Base-by-base conservation (phyloP, 92 coral and sea anemone species). In the Porites lobata region DNA sequence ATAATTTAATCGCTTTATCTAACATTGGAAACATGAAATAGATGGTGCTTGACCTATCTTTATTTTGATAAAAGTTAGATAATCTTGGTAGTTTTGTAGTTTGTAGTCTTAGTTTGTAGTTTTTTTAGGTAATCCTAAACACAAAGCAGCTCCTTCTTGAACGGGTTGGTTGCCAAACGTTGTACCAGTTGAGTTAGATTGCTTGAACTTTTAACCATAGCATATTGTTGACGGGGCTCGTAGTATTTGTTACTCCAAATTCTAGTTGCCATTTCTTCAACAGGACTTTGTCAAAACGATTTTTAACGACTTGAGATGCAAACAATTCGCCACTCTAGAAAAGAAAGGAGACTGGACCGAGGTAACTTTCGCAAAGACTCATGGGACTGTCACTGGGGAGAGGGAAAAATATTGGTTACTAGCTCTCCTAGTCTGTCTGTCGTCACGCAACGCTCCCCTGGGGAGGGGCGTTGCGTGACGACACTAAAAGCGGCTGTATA, bases 61-160 rank as follows among this genome's bases (percentile, higher is more conserved):
- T n/a, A 69, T 43, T 82, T 82, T 59, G 54, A 70, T 38, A 71
- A 56, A 29, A 7, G 80, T 6, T 63, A 2, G 50, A 4, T 50
- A 59, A 50, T 21, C 47, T 65, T 47, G 83, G 64, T n/a, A 65
- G 20, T 18, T 64, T 64, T 38, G 47, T 38, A 4, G 47, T 38
- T 78, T 76, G 78, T 74, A 50, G 78, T 53, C 14, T 8, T 38
- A 50, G 61, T 74, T 74, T 56, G 59, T 54, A 54, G 65, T 18
- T 62, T 20, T 74, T 11, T 74, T 72, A 26, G 59, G n/a, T 18
- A 73, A 47, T 9, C 54, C 15, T 73, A 5, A 19, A 13, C 76
- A 6, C 9, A 56, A 43, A 9, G 77, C 8, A 50, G 58, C 10
- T 50, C 50, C 47, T 53, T 72, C n/a, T 15, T n/a, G n/a, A 50